These are phyloP conservation scores for Microctonus aethiopoides DNA, from an alignment of 2,888 invertebrate genomes.

Conservation along the genomic window DNA sequence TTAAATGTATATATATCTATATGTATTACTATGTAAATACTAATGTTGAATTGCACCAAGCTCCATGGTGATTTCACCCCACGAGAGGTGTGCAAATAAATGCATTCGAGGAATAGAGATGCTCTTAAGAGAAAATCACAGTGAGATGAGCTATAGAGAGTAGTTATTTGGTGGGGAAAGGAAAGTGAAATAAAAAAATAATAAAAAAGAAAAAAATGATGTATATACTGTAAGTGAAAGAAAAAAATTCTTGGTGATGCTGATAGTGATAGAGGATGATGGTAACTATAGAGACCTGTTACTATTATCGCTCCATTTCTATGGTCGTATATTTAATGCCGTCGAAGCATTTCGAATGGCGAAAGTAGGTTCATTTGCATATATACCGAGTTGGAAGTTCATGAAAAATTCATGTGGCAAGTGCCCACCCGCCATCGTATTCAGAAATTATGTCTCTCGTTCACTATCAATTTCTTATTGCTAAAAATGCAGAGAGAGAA, in stretches of 20 bases:
- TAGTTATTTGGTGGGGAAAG: not conserved
- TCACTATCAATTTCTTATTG: conserved; percentile 62
- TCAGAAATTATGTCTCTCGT: conserved; percentile 52
- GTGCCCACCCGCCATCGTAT: conserved; percentile 46
- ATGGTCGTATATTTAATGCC: conserved; percentile 60
- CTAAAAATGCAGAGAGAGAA: conserved; percentile 27
- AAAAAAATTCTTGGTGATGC: not conserved
- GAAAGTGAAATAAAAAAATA: not conserved
- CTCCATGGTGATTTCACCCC: conserved; percentile 1
- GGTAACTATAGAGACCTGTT: conserved; percentile 49
- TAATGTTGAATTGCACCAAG: conserved; percentile 2
- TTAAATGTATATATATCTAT: too few species aligned
- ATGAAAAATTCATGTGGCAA: conserved; percentile 63
- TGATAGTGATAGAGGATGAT: not conserved
- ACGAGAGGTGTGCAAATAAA: conserved; percentile 23
- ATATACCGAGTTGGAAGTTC: conserved; percentile 62
- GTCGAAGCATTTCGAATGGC: conserved; percentile 61
- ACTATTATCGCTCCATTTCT: conserved; percentile 55
- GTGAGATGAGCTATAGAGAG: not conserved
- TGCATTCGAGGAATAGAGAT: conserved; percentile 6
- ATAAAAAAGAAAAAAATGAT: not conserved
- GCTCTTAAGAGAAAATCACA: not conserved
- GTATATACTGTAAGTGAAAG: not conserved
- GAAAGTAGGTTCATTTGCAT: conserved; percentile 63
- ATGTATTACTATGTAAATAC: not conserved